Evolutionary conservation across 1,140 invertebrate genomes (phyloP), one percentile per base, ranked within the genome.

Genomic region (Branchinecta lynchi): DNA sequence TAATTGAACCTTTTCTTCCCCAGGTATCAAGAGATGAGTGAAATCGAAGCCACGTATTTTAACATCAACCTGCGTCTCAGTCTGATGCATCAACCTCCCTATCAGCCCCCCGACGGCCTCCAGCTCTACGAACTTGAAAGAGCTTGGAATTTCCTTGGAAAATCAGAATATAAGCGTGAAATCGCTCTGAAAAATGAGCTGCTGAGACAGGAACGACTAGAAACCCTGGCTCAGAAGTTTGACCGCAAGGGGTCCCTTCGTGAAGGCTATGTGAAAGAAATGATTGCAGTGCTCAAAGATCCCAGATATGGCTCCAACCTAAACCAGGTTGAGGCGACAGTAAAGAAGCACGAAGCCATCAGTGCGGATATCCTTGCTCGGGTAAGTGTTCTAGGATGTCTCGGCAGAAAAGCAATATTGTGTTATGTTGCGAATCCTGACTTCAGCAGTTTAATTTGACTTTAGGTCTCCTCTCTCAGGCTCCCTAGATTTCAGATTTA

Each of bases 301-400:
- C 90, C 93, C 8, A 83, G 92, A 70, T 93, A 94, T 77, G 91
- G 90, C 43, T 89, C 86, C 74, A 93, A 93, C 81, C 80, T 96
- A 70, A 84, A 86, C 0, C 93, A 98, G 78, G 93, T 98, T 0
- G 96, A 98, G 77, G 95, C 95, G 9, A 96, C 93, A 0, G 86
- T 98, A 7, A 98, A 98, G 80, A 98, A 99, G 77, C 93, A 98
- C 77, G 94, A 98, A 80, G 96, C 96, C 21, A 96, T 99, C 68
- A 92, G 90, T 74, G 95, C 95, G 0, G 96, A 99, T 77, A 98
- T 99, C 71, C 79, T 96, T 45, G 90, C 95, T 7, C 82, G 86
- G 76, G 84, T 85, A 79, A 72, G 77, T 75, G 21, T 45, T 44
- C 44, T n/a, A 17, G 60, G 7, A 12, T 69, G 7, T n/a, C 44